phyloP scores from a whole-genome alignment of 2,888 invertebrate species.

The Heliconius ismenius region DNA sequence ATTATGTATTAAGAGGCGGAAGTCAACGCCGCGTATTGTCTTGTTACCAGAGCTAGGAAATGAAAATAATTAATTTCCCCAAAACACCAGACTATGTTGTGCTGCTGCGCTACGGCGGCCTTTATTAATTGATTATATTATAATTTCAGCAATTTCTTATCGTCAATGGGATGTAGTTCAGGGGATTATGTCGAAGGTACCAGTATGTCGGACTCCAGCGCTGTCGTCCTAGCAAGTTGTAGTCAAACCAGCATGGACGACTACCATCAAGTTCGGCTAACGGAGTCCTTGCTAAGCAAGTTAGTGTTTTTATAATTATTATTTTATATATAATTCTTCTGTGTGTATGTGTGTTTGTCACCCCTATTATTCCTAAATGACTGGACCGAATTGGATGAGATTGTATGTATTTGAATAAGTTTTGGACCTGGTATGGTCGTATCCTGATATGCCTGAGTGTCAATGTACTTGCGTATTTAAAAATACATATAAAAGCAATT shows the following conservation, averaged over 20 bases:
- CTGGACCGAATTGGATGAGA: background rate
- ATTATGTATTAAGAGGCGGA: background rate
- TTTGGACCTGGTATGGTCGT: too few relatives aligned
- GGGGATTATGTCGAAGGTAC: slow-evolving; percentile 49
- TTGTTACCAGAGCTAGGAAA: background rate
- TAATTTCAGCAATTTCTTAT: slow-evolving; percentile 51
- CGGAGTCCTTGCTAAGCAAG: slow-evolving; percentile 60
- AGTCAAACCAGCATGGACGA: slow-evolving; percentile 37
- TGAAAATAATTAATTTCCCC: background rate
- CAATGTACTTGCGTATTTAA: background rate
- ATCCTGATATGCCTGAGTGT: background rate
- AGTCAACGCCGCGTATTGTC: background rate
- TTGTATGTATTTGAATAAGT: too few relatives aligned
- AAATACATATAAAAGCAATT: too few relatives aligned
- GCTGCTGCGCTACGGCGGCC: background rate
- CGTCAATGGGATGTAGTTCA: slow-evolving; percentile 51
- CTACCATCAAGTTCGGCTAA: slow-evolving; percentile 52
- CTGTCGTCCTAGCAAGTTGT: slow-evolving; percentile 31
- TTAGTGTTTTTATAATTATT: slow-evolving; percentile 49
- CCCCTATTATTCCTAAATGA: background rate
- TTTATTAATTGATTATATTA: background rate
- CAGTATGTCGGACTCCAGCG: slow-evolving; percentile 46
- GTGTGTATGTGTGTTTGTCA: background rate
- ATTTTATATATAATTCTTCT: background rate
- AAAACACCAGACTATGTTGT: background rate